phyloP scores from a whole-genome alignment of 2,797 vertebrate species.

The Danio choprae region DNA sequence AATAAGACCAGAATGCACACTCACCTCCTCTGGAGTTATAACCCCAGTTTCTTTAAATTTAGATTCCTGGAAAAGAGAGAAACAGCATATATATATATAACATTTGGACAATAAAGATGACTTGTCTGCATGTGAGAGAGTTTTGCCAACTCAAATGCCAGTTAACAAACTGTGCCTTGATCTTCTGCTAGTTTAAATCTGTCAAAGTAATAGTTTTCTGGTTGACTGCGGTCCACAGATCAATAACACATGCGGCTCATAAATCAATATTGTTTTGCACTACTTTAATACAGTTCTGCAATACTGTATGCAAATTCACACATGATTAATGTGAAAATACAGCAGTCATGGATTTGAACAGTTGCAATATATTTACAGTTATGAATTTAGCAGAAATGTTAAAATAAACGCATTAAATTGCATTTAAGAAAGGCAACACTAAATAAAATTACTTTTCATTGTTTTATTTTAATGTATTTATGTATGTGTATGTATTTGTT shows the following conservation, averaged over 20 bases:
- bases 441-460: too few relatives aligned
- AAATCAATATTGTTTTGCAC: neutral
- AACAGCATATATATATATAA: neutral
- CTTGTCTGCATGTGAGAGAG: neutral
- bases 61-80: conserved; percentile 83
- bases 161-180: neutral
- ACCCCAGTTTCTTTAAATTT: conserved; percentile 99
- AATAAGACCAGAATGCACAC: conserved; percentile 30
- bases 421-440: neutral
- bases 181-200: neutral
- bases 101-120: neutral
- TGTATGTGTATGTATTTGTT: too few relatives aligned
- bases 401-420: neutral
- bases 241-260: neutral
- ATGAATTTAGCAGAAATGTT: neutral
- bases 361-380: neutral
- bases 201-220: neutral
- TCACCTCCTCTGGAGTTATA: conserved; percentile 97
- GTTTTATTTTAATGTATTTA: too few relatives aligned
- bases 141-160: neutral
- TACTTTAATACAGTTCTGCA: too few relatives aligned
- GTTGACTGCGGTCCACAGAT: too few relatives aligned
- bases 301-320: too few relatives aligned
- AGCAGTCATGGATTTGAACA: neutral
- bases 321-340: too few relatives aligned